A percentile compares a stretch with the other conserved stretches of the same genome.
phyloP scores from a whole-genome alignment of 2,113 vertebrate genomes.

The Heterochromis multidens region DNA sequence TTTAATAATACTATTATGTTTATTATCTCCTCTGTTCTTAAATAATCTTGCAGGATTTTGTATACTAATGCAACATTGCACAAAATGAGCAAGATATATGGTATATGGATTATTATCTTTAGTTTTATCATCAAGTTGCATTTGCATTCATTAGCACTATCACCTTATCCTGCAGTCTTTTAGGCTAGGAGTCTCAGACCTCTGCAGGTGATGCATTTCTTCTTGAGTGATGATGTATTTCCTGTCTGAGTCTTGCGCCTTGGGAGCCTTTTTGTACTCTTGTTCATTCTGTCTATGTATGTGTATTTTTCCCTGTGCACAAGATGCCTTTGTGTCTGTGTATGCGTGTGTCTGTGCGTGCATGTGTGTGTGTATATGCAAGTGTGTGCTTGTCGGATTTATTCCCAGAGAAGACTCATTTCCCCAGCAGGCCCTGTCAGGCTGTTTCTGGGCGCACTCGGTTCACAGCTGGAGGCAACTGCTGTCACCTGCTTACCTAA shows the following conservation, averaged over 20 bases:
- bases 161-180: background rate
- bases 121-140: background rate
- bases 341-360: background rate
- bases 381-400: slow-evolving; percentile 34
- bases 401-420: slow-evolving; percentile 66
- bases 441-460: slow-evolving; percentile 63
- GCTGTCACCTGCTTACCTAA: slow-evolving; percentile 69
- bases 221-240: slow-evolving; percentile 54
- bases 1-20: background rate
- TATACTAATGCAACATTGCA: background rate
- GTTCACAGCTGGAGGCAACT: slow-evolving; percentile 69
- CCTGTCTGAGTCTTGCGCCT: slow-evolving; percentile 36
- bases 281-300: slow-evolving; percentile 34
- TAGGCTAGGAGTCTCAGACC: background rate
- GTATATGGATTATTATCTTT: background rate
- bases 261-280: slow-evolving; percentile 55
- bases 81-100: background rate
- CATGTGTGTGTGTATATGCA: background rate
- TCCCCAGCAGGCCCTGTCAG: slow-evolving; percentile 71
- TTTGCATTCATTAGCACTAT: background rate
- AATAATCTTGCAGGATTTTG: background rate
- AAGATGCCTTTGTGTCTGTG: background rate
- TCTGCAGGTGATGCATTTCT: slow-evolving; percentile 52
- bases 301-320: slow-evolving; percentile 22
- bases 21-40: background rate